Percentiles rank a stretch among this genome's conserved stretches.
These are phyloP conservation scores for Brienomyrus brachyistius DNA, from an alignment of 2,113 vertebrate genomes.

Conservation along the genomic window DNA sequence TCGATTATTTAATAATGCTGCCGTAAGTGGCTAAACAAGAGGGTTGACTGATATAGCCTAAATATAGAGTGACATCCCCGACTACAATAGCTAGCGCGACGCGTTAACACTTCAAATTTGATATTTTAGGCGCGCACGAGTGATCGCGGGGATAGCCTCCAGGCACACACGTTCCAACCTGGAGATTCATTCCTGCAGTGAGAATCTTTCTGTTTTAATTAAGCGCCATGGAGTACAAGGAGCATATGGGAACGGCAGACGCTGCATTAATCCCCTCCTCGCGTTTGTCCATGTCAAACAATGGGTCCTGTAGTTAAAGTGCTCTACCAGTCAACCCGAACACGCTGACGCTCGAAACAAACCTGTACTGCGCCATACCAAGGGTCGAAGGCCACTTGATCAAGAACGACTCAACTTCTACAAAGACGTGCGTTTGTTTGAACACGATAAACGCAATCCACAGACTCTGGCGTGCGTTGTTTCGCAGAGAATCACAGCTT, in stretches of 20 bases:
- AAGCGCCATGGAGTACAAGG: conserved; percentile 46
- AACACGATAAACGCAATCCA: background rate
- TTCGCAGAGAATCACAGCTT: background rate
- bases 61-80: conserved; percentile 17
- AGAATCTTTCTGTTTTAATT: conserved; percentile 61
- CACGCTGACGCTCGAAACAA: conserved; percentile 16
- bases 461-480: background rate
- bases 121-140: conserved; percentile 51
- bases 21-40: background rate
- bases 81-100: conserved; percentile 39
- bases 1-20: background rate
- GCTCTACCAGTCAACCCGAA: conserved; percentile 31
- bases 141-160: conserved; percentile 45
- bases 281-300: conserved; percentile 47
- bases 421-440: background rate
- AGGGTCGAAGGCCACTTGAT: conserved; percentile 13
- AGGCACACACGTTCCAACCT: conserved; percentile 31
- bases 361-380: conserved; percentile 7
- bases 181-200: conserved; percentile 45
- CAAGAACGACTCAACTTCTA: background rate
- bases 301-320: conserved; percentile 42
- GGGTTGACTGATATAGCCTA: background rate
- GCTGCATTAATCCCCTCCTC: conserved; percentile 54
- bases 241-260: conserved; percentile 65
- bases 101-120: conserved; percentile 46